Percentiles rank a stretch among this genome's conserved stretches.
These are phyloP conservation scores for Listronotus bonariensis DNA, from an alignment of 1,140 invertebrate genomes.

Conservation along the genomic window DNA sequence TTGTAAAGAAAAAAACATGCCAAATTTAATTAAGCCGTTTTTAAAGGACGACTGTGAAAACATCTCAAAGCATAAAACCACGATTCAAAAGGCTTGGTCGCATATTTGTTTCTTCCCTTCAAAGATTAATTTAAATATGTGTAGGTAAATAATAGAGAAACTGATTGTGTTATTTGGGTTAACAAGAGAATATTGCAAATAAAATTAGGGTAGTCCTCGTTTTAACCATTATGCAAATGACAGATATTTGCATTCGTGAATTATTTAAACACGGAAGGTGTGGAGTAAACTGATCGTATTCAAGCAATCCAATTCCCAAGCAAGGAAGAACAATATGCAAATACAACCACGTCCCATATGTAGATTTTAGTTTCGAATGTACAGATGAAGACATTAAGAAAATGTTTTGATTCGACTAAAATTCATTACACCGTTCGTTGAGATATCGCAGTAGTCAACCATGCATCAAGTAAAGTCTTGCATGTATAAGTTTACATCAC, in stretches of 20 bases:
- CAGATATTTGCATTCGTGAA: slow-evolving; percentile 29
- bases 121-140: too few species aligned
- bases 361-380: slow-evolving; percentile 25
- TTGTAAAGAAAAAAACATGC: slow-evolving; percentile 9
- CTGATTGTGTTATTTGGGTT: slow-evolving; percentile 15
- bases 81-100: too few species aligned
- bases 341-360: slow-evolving; percentile 29
- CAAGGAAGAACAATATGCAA: slow-evolving; percentile 27
- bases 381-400: slow-evolving; percentile 33
- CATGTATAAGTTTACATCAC: slow-evolving; percentile 26
- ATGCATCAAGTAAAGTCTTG: slow-evolving; percentile 17
- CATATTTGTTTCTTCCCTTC: too few species aligned
- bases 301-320: slow-evolving; percentile 27
- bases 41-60: neutral
- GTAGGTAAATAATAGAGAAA: too few species aligned
- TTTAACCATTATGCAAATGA: slow-evolving; percentile 21
- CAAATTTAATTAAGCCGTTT: slow-evolving; percentile 26
- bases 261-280: slow-evolving; percentile 33
- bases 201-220: slow-evolving; percentile 22
- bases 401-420: slow-evolving; percentile 26
- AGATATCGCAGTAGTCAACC: slow-evolving; percentile 17
- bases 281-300: slow-evolving; percentile 11
- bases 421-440: slow-evolving; percentile 27
- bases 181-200: slow-evolving; percentile 16
- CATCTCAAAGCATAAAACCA: too few species aligned